A percentile compares a stretch with the other conserved stretches of the same genome.
Evolutionary conservation across 2,888 invertebrate species (phyloP).

Genomic region (Drosophila subsilvestris): DNA sequence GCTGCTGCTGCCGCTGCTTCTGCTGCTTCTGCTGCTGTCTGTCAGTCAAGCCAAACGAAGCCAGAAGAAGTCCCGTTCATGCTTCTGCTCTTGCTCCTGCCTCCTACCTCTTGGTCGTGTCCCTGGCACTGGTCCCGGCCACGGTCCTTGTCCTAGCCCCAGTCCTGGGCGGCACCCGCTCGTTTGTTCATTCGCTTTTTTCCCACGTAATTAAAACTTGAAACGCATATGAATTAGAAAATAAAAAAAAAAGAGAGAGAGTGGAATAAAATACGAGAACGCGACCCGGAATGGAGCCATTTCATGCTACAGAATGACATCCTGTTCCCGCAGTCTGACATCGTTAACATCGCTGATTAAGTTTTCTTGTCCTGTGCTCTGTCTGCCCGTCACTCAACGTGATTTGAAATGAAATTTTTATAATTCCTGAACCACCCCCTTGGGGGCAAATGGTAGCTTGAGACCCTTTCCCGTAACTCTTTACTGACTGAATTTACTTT

Average conservation of each 20-base stretch:
- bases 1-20: conserved; percentile 55
- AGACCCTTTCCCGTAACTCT: conserved; percentile 15
- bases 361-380: conserved; percentile 76
- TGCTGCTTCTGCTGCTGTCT: conserved; percentile 40
- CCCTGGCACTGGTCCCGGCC: conserved; percentile 28
- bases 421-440: conserved; percentile 43
- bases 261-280: conserved; percentile 54
- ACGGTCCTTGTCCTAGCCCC: conserved; percentile 21
- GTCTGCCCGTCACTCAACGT: conserved; percentile 75
- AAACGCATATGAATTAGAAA: conserved; percentile 83
- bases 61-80: conserved; percentile 43
- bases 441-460: conserved; percentile 10
- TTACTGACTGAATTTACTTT: conserved; percentile 12
- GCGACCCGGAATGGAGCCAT: conserved; percentile 62
- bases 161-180: conserved; percentile 38
- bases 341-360: conserved; percentile 82
- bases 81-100: conserved; percentile 34
- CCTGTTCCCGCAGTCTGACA: conserved; percentile 68
- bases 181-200: conserved; percentile 44
- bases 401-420: conserved; percentile 73
- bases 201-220: conserved; percentile 83
- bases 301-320: conserved; percentile 59
- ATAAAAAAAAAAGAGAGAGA: conserved; percentile 40
- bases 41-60: conserved; percentile 72
- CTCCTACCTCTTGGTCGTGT: conserved; percentile 20